phyloP scores from a whole-genome alignment of 2,113 vertebrate species.

The Fukomys damarensis region DNA sequence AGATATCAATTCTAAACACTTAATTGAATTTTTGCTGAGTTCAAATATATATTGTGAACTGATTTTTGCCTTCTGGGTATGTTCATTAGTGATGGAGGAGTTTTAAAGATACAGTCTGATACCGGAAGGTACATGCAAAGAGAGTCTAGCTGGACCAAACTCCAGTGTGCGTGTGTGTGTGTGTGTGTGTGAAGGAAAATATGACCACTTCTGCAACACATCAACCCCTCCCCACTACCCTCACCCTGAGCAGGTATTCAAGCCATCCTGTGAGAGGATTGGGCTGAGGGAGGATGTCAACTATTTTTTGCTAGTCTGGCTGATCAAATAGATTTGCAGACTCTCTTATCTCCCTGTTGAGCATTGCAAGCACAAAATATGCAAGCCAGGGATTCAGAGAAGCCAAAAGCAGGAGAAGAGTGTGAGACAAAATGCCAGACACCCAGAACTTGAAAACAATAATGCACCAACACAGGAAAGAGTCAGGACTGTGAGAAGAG shows the following conservation, averaged over 20 bases:
- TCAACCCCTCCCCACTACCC: neutral
- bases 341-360: neutral
- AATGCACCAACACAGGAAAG: no score
- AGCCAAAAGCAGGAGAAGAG: no score
- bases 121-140: neutral
- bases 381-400: no score
- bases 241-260: neutral
- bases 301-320: neutral
- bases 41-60: neutral
- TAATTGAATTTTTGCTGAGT: neutral
- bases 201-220: neutral
- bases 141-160: neutral
- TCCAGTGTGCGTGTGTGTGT: neutral
- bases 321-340: neutral
- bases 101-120: neutral
- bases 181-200: neutral
- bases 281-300: neutral
- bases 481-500: no score
- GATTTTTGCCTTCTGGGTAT: neutral
- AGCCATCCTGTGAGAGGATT: neutral
- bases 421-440: no score
- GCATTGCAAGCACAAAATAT: no score
- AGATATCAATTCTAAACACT: neutral
- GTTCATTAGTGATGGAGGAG: neutral
- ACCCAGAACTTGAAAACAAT: no score